Conservation (phyloP, 2,113 vertebrate genomes). For the Melanotaenia duboulayi region DNA sequence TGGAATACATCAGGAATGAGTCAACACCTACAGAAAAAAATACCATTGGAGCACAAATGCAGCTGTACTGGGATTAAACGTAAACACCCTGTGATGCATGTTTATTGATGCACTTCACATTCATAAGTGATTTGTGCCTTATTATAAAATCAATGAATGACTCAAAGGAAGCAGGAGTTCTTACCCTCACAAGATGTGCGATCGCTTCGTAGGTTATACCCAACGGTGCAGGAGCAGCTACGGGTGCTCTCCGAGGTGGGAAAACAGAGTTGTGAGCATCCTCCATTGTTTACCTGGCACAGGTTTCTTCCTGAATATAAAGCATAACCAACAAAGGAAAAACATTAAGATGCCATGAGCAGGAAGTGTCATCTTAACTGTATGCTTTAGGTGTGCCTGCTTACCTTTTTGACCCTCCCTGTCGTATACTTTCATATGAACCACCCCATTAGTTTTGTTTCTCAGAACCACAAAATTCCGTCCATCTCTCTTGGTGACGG, state of each 20-base stretch:
- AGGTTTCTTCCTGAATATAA: slow-evolving; percentile 89
- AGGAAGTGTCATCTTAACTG: not conserved
- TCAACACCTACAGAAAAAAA: slow-evolving; percentile 87
- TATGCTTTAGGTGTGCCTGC: not conserved
- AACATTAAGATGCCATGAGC: not conserved
- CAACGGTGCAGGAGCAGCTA: slow-evolving; percentile 95
- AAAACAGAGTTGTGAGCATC: slow-evolving; percentile 96
- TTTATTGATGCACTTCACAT: not conserved
- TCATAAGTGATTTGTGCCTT: not conserved
- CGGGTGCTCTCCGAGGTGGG: slow-evolving; percentile 94
- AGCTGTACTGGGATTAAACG: not conserved
- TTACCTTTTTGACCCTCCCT: slow-evolving; percentile 94
- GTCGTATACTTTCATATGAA: slow-evolving; percentile 98
- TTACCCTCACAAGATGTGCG: slow-evolving; percentile 94
- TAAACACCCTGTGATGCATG: not conserved
- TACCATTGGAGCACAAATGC: not conserved
- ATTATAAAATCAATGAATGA: not conserved
- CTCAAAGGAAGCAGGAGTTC: not conserved
- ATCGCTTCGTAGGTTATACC: slow-evolving; percentile 92
- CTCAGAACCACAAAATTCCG: slow-evolving; percentile 87
- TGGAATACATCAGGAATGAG: slow-evolving; percentile 97
- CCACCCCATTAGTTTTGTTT: slow-evolving; percentile 94
- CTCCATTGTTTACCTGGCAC: slow-evolving; percentile 94
- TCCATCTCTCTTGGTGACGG: slow-evolving; percentile 93
- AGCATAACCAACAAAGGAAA: slow-evolving; percentile 13